Evolutionary conservation across 2,113 vertebrate genomes (phyloP), one percentile per base, ranked within the genome.

Genomic region (Campylomormyrus numenius): DNA sequence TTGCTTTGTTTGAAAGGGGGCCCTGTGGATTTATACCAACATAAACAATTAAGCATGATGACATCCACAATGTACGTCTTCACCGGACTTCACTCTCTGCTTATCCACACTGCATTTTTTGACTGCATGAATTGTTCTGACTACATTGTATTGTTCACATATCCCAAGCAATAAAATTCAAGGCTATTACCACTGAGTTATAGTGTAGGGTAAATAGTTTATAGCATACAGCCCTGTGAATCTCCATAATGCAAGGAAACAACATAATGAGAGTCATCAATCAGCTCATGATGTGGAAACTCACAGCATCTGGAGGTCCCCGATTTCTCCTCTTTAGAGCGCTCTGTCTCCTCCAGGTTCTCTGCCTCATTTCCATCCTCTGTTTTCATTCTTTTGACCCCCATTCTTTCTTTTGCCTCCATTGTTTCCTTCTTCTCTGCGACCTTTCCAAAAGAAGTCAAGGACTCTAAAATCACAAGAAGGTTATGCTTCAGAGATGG

Each of bases 1-100:
- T 92, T 90, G 86, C 92, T 94, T 53, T 91, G 94, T 52, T 92
- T 95, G 46, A 93, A 9, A 0, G 92, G 91, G 74, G 94, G 74
- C 11, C 87, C 95, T 96, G 91, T 0, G 4, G 13, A 93, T 92
- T 93, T 58, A 94, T 93, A 89, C 85, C 89, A 92, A 46, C 5
- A 42, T 80, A 0, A 86, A n/a, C 45, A 84, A 31, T 39, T 50
- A 11, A 49, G 58, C 27, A 39, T 39, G 48, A 31, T 9, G 1
- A 31, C 31, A 66, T 31, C 88, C 8, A 62, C 19, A 42, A 45
- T 62, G 66, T 5, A 27, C 11, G 17, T 49, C 66, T 50, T 45
- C 13, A 49, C n/a, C 21, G 5, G 21, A 88, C 21, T 11, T 13
- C 17, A 74, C 0, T 17, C 42, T 48, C 35, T 45, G 39, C 52